Evolutionary conservation across 30 jellyfish, hydroid and myxozoan species (phyloP).

Genomic region (Chrysaora quinquecirrha): DNA sequence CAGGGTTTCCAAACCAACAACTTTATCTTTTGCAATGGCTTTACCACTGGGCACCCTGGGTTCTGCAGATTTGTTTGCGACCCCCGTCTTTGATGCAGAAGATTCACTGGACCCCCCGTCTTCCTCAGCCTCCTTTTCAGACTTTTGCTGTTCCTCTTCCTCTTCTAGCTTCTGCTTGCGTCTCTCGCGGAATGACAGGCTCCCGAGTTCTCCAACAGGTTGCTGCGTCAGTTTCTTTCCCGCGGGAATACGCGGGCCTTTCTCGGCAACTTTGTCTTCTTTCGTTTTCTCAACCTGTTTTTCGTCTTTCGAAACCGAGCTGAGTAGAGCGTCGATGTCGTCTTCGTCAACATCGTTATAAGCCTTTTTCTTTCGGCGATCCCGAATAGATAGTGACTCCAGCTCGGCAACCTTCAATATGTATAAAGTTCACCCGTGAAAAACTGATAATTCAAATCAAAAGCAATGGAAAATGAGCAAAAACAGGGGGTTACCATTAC

Average conservation of each 20-base stretch:
- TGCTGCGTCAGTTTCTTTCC: constrained; percentile 1
- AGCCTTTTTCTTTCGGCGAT: constrained; percentile 32
- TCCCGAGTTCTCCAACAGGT: constrained; percentile 1
- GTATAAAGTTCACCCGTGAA: neutral
- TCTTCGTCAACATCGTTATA: constrained; percentile 53
- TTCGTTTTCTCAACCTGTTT: constrained; percentile 11
- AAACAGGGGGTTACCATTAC: neutral
- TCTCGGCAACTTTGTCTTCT: constrained; percentile 22
- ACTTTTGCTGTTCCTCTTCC: neutral
- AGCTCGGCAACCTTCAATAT: constrained; percentile 42
- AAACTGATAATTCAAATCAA: neutral
- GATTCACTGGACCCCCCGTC: neutral
- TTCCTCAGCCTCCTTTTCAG: neutral
- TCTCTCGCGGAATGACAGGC: constrained; percentile 14
- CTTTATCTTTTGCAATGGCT: neutral
- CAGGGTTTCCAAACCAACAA: constrained; percentile 26
- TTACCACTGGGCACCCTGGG: constrained; percentile 25
- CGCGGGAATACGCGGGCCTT: neutral
- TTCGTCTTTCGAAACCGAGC: constrained; percentile 39
- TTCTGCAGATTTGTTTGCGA: neutral
- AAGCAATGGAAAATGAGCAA: neutral
- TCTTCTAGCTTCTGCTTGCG: constrained; percentile 6
- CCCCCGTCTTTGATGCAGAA: no score
- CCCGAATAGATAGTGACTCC: constrained; percentile 32
- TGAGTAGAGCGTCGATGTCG: constrained; percentile 42